These are phyloP conservation scores for Scaptomyza pallida DNA, from an alignment of 1,140 invertebrate species.

Conservation along the genomic window DNA sequence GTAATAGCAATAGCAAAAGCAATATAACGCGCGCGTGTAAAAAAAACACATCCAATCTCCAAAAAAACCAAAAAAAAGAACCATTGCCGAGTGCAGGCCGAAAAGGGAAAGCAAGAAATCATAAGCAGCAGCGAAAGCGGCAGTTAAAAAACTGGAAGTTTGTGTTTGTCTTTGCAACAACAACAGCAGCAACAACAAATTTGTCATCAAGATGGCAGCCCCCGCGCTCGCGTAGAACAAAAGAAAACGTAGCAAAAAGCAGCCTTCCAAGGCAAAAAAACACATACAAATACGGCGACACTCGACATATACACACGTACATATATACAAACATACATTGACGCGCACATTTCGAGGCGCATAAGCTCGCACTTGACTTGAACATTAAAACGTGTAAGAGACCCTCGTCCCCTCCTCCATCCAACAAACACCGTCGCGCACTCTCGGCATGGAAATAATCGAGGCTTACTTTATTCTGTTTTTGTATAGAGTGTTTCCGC, in stretches of 20 bases:
- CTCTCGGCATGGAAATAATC: slow-evolving; percentile 48
- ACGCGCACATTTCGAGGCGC: slow-evolving; percentile 59
- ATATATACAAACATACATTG: slow-evolving; percentile 42
- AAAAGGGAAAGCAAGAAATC: slow-evolving; percentile 34
- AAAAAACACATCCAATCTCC: slow-evolving; percentile 61
- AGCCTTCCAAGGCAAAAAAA: slow-evolving; percentile 32
- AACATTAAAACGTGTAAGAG: slow-evolving; percentile 70
- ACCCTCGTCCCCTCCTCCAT: not conserved
- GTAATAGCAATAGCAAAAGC: slow-evolving; percentile 30
- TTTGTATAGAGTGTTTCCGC: slow-evolving; percentile 28
- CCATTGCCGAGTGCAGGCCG: slow-evolving; percentile 23
- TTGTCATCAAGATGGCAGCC: slow-evolving; percentile 63
- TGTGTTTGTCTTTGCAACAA: slow-evolving; percentile 50
- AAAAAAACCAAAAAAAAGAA: slow-evolving; percentile 51
- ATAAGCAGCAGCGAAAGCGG: slow-evolving; percentile 12
- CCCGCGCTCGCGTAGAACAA: slow-evolving; percentile 62
- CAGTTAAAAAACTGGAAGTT: slow-evolving; percentile 52
- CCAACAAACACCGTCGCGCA: too few species aligned
- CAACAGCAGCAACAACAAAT: slow-evolving; percentile 50
- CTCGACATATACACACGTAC: slow-evolving; percentile 17
- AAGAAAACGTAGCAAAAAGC: slow-evolving; percentile 52
- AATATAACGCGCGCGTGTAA: not conserved
- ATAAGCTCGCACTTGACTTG: slow-evolving; percentile 76
- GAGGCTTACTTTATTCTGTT: slow-evolving; percentile 53
- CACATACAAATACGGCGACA: slow-evolving; percentile 42